Evolutionary conservation across 2,888 invertebrate genomes (phyloP).

Genomic region (Clanis bilineata): DNA sequence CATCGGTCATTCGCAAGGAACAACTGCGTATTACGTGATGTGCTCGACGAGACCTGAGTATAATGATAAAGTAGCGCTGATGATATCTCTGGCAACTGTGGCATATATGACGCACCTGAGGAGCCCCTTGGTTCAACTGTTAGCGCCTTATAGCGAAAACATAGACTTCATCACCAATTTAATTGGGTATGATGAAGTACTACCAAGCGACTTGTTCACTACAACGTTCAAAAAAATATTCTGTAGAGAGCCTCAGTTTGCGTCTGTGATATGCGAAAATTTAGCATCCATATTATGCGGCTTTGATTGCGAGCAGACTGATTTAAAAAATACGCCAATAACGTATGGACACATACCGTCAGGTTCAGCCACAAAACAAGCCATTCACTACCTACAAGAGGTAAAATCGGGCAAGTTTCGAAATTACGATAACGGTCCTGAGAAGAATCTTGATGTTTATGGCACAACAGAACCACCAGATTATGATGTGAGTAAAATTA

Average conservation of each 20-base stretch:
- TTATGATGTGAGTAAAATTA: constrained; percentile 34
- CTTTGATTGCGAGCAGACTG: constrained; percentile 34
- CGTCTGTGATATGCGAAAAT: constrained; percentile 26
- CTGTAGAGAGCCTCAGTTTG: constrained; percentile 12
- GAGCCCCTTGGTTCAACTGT: constrained; percentile 25
- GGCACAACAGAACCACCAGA: constrained; percentile 28
- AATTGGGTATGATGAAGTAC: constrained; percentile 16
- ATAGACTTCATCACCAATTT: not conserved
- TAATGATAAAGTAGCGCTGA: constrained; percentile 80
- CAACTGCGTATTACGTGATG: constrained; percentile 84
- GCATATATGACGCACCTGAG: constrained; percentile 76
- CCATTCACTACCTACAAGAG: constrained; percentile 47
- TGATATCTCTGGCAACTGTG: constrained; percentile 84
- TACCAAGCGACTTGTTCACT: constrained; percentile 17
- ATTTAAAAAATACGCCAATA: constrained; percentile 26
- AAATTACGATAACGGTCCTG: constrained; percentile 36
- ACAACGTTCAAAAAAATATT: constrained; percentile 8
- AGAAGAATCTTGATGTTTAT: constrained; percentile 32
- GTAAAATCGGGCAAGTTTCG: constrained; percentile 33
- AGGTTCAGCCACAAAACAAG: constrained; percentile 67
- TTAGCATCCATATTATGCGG: constrained; percentile 32
- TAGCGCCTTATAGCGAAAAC: constrained; percentile 6
- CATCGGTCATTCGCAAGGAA: constrained; percentile 89
- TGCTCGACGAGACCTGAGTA: constrained; percentile 81
- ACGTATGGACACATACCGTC: constrained; percentile 41